These are phyloP conservation scores for Myxocyprinus asiaticus DNA, from an alignment of 2,113 vertebrate species.

Conservation along the genomic window DNA sequence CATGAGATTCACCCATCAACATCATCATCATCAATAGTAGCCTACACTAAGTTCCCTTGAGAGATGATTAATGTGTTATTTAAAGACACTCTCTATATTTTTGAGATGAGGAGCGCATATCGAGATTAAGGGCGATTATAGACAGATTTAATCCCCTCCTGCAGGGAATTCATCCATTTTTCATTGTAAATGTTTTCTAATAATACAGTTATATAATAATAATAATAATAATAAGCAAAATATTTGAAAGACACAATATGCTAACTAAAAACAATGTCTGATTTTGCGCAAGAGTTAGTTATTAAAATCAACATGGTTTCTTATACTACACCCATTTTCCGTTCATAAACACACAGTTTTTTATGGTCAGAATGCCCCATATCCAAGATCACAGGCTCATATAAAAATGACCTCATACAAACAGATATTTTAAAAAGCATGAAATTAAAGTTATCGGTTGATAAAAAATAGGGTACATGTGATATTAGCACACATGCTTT, in stretches of 20 bases:
- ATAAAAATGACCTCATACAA: neutral
- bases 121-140: conserved; percentile 70
- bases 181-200: neutral
- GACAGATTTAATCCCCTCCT: conserved; percentile 66
- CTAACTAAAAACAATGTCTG: no score
- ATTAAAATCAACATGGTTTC: no score
- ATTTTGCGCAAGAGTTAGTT: neutral
- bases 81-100: neutral
- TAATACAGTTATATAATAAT: no score
- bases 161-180: conserved; percentile 42
- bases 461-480: neutral
- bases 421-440: neutral
- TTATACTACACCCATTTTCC: neutral
- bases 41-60: no score
- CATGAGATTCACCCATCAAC: no score
- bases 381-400: neutral
- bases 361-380: neutral
- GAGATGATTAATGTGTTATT: neutral
- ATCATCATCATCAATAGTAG: no score
- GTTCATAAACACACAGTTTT: neutral
- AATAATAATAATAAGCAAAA: neutral
- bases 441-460: neutral
- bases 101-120: conserved; percentile 57
- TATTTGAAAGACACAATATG: no score
- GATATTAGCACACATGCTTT: neutral